phyloP scores from a whole-genome alignment of 1,140 invertebrate genomes.

The Episyrphus balteatus region DNA sequence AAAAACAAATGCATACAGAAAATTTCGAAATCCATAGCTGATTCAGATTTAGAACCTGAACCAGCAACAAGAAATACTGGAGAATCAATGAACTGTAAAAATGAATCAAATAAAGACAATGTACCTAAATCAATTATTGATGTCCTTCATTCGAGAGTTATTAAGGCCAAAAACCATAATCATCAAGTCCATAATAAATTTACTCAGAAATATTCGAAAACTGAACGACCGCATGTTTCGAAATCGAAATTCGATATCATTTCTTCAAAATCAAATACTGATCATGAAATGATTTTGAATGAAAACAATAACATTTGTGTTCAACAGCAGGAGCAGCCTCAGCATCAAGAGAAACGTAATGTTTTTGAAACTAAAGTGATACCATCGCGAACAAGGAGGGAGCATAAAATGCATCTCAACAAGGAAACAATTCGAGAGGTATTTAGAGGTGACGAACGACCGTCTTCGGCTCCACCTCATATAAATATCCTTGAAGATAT shows the following conservation, averaged over 20 bases:
- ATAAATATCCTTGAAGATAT: slow-evolving; percentile 2
- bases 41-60: slow-evolving; percentile 1
- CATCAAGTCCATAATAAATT: too few species aligned
- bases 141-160: slow-evolving; percentile 27
- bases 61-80: background rate
- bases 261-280: too few species aligned
- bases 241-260: too few species aligned
- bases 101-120: background rate
- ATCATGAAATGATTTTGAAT: too few species aligned
- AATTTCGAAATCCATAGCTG: slow-evolving; percentile 37
- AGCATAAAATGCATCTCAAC: slow-evolving; percentile 62
- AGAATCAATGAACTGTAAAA: background rate
- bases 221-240: too few species aligned
- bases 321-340: too few species aligned
- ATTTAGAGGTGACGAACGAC: slow-evolving; percentile 55
- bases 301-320: too few species aligned
- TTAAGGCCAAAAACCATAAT: slow-evolving; percentile 3
- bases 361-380: slow-evolving; percentile 58
- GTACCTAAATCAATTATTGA: slow-evolving; percentile 31
- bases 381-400: slow-evolving; percentile 61
- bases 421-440: slow-evolving; percentile 67
- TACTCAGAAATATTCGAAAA: too few species aligned
- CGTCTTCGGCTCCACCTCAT: slow-evolving; percentile 50
- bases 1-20: slow-evolving; percentile 47
- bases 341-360: too few species aligned